phyloP scores from a whole-genome alignment of 2,797 vertebrate genomes.

The Myotis findleyi region DNA sequence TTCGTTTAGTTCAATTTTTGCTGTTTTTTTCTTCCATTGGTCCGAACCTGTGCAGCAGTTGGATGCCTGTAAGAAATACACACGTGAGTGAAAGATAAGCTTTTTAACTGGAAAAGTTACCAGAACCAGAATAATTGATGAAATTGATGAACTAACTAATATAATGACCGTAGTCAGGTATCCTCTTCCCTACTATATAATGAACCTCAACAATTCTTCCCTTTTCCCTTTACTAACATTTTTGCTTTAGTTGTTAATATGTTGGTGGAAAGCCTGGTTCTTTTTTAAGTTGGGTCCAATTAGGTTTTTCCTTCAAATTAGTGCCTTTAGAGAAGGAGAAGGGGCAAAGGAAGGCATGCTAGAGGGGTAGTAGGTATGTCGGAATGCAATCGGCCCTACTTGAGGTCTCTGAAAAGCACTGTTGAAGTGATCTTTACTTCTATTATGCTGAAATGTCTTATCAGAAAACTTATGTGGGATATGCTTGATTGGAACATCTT shows the following conservation, averaged over 20 bases:
- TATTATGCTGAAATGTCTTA: background rate
- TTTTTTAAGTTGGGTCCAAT: background rate
- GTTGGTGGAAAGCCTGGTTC: background rate
- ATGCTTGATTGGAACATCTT: background rate
- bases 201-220: background rate
- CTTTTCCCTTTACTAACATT: background rate
- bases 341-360: background rate
- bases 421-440: background rate
- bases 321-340: background rate
- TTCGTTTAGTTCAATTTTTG: slow-evolving; percentile 93
- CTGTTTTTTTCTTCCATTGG: slow-evolving; percentile 89
- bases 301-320: slow-evolving; percentile 14
- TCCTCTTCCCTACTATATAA: background rate
- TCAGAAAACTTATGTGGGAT: background rate
- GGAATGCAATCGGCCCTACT: background rate
- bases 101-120: slow-evolving; percentile 57
- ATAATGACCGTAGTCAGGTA: background rate
- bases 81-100: background rate
- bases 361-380: background rate
- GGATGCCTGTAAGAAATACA: slow-evolving; percentile 89
- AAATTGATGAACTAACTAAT: background rate
- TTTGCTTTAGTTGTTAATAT: slow-evolving; percentile 1
- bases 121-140: slow-evolving; percentile 72
- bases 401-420: background rate
- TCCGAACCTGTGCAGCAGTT: slow-evolving; percentile 80